A percentile compares a stretch with the other conserved stretches of the same genome.
Evolutionary conservation across 2,888 invertebrate species (phyloP).

Genomic region (Drosophila vallismaia): DNA sequence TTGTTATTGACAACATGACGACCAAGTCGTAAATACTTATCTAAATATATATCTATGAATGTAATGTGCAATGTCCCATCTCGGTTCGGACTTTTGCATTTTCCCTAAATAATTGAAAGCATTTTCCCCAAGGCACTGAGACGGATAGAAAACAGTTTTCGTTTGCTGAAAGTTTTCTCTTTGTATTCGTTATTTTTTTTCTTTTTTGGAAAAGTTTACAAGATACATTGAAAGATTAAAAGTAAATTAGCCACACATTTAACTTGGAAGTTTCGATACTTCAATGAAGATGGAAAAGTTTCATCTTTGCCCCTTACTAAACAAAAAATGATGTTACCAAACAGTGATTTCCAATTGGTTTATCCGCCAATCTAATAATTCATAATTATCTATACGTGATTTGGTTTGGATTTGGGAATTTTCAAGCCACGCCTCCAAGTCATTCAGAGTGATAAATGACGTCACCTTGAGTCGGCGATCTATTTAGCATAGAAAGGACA

Average conservation of each 20-base stretch:
- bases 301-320: too few relatives aligned
- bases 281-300: background rate
- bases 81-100: constrained; percentile 48
- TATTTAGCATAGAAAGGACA: constrained; percentile 76
- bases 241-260: constrained; percentile 32
- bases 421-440: constrained; percentile 31
- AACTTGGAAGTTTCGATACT: background rate
- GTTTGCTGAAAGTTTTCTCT: constrained; percentile 34
- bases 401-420: constrained; percentile 8
- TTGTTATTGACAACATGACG: constrained; percentile 74
- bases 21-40: constrained; percentile 69
- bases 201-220: constrained; percentile 20
- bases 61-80: constrained; percentile 33
- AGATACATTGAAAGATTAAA: constrained; percentile 34
- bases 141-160: constrained; percentile 40
- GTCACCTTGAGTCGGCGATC: constrained; percentile 65
- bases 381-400: constrained; percentile 28
- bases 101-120: constrained; percentile 72
- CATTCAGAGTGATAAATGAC: constrained; percentile 60
- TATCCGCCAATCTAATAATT: constrained; percentile 20
- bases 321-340: background rate
- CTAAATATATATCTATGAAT: constrained; percentile 53
- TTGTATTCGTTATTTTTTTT: background rate
- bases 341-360: background rate
- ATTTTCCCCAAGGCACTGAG: constrained; percentile 57